Percentiles rank a stretch among this genome's conserved stretches.
phyloP scores from a whole-genome alignment of 2,113 vertebrate species.

The Maccullochella peelii region DNA sequence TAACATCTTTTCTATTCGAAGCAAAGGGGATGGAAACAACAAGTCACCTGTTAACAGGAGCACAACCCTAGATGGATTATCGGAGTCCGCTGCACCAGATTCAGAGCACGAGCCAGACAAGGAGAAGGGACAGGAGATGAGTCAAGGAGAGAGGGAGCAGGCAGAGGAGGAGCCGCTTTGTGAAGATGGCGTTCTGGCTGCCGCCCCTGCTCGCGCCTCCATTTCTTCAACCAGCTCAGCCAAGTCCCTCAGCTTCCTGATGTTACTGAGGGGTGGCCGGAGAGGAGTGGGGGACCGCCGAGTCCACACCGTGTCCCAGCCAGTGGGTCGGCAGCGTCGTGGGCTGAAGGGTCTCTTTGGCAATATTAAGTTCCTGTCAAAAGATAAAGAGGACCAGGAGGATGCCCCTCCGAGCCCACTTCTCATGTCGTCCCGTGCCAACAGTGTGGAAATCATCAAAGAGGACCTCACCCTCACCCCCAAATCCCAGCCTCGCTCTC shows the following conservation, averaged over 20 bases:
- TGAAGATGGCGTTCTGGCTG: constrained; percentile 79
- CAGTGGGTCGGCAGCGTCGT: constrained; percentile 86
- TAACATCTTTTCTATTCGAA: constrained; percentile 93
- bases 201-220: constrained; percentile 80
- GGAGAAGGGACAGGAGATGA: constrained; percentile 77
- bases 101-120: constrained; percentile 71
- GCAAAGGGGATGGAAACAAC: constrained; percentile 88
- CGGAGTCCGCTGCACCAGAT: constrained; percentile 81
- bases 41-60: constrained; percentile 88
- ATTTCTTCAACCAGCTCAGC: constrained; percentile 85
- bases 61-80: constrained; percentile 89
- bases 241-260: constrained; percentile 93
- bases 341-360: constrained; percentile 91
- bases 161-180: constrained; percentile 65
- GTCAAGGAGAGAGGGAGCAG: constrained; percentile 83
- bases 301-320: constrained; percentile 86
- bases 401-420: constrained; percentile 86
- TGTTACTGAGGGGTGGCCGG: constrained; percentile 87
- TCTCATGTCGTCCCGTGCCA: constrained; percentile 85
- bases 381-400: constrained; percentile 86
- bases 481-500: constrained; percentile 66
- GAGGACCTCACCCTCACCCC: constrained; percentile 83
- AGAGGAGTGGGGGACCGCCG: constrained; percentile 79
- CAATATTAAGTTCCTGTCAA: constrained; percentile 87
- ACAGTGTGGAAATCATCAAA: constrained; percentile 93